Evolutionary conservation across 2,888 invertebrate genomes (phyloP).

Genomic region (Salticus scenicus): DNA sequence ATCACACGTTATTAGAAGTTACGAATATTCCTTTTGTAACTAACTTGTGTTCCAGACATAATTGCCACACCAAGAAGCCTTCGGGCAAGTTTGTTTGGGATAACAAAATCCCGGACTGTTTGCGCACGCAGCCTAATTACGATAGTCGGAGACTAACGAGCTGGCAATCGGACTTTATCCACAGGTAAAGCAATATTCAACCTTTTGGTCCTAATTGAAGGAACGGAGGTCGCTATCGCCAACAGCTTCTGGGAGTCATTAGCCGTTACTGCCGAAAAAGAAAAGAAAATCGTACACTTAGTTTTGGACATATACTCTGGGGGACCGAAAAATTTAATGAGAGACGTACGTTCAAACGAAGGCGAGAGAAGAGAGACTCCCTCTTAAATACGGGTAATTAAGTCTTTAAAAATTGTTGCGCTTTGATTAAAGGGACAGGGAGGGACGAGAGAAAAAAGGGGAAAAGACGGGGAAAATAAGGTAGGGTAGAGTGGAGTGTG

Average conservation of each 20-base stretch:
- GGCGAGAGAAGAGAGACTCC: background rate
- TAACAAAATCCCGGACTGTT: no score
- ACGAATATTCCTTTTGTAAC: no score
- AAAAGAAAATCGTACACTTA: background rate
- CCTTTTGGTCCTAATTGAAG: background rate
- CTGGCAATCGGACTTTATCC: background rate
- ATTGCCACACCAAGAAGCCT: no score
- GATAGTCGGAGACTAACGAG: background rate
- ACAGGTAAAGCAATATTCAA: background rate
- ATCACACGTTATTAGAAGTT: no score
- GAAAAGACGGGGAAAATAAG: background rate
- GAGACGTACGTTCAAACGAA: background rate
- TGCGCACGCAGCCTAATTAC: constrained; percentile 1
- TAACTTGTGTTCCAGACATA: no score
- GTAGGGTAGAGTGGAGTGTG: background rate
- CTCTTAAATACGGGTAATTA: constrained; percentile 3
- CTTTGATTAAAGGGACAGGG: background rate
- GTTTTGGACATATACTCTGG: background rate
- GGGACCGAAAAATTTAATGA: constrained; percentile 6
- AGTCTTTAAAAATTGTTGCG: constrained; percentile 6
- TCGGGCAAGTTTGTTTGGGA: background rate
- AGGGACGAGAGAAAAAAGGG: background rate
- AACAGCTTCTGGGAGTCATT: background rate
- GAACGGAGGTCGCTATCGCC: background rate
- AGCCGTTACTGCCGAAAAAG: background rate